Percentiles rank a stretch among this genome's conserved stretches.
Conservation (phyloP, 1,140 invertebrate genomes). For the Diorhabda carinulata region DNA sequence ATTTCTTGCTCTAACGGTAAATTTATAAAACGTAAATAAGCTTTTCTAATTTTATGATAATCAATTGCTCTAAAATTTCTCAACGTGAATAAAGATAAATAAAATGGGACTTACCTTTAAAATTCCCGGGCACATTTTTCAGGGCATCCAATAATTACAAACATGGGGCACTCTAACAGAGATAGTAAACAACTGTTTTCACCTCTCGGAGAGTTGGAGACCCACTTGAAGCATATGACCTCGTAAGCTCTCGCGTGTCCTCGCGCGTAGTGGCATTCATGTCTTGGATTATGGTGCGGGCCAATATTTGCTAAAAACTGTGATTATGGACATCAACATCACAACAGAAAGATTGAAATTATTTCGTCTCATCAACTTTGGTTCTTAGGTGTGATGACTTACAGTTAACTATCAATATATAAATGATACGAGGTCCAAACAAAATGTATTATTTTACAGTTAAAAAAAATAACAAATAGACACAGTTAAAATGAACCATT, state of each 20-base stretch:
- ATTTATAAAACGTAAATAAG: too few species aligned
- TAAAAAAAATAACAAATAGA: neutral
- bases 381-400: neutral
- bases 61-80: too few species aligned
- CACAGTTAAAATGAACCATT: neutral
- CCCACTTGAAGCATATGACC: constrained; percentile 33
- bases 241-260: constrained; percentile 32
- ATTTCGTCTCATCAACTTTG: neutral
- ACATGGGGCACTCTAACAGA: constrained; percentile 26
- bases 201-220: constrained; percentile 25
- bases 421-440: neutral
- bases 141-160: constrained; percentile 14
- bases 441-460: neutral
- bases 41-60: too few species aligned
- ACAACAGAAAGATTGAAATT: neutral
- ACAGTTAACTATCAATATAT: neutral
- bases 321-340: neutral
- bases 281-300: constrained; percentile 15
- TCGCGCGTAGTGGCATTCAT: constrained; percentile 22
- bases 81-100: neutral
- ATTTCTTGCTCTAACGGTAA: too few species aligned
- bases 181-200: constrained; percentile 35
- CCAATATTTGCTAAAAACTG: constrained; percentile 12
- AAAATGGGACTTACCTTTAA: constrained; percentile 27
- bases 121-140: constrained; percentile 28